Percentiles rank a stretch among this genome's conserved stretches.
Evolutionary conservation across 2,797 vertebrate species (phyloP).

Genomic region (Xenentodon cancila): DNA sequence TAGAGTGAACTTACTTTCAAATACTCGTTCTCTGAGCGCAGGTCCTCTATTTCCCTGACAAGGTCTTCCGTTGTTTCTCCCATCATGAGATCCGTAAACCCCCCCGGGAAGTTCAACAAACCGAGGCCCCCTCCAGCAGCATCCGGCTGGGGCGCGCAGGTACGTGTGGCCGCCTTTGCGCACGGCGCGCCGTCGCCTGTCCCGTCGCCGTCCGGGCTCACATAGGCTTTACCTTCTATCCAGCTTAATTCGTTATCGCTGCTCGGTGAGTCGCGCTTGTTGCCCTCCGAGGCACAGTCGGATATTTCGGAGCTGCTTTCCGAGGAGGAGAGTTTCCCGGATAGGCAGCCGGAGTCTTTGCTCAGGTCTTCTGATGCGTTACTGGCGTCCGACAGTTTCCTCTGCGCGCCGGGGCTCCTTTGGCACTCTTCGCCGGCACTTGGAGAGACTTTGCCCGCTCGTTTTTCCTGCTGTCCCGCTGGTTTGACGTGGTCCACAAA

Average conservation of each 20-base stretch:
- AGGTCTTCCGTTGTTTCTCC: constrained; percentile 83
- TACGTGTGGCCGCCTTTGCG: constrained; percentile 35
- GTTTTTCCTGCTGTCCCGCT: constrained; percentile 56
- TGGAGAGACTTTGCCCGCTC: constrained; percentile 55
- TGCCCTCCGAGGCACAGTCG: constrained; percentile 79
- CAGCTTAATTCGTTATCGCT: constrained; percentile 78
- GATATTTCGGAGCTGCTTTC: constrained; percentile 90
- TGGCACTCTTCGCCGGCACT: constrained; percentile 40
- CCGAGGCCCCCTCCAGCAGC: constrained; percentile 72
- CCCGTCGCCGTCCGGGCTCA: constrained; percentile 35
- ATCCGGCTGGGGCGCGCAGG: constrained; percentile 48
- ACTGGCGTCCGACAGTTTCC: constrained; percentile 77
- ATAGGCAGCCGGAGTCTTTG: constrained; percentile 77
- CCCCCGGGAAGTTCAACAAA: constrained; percentile 81
- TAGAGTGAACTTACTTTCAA: constrained; percentile 86
- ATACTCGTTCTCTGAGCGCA: constrained; percentile 98
- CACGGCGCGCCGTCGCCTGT: constrained; percentile 30
- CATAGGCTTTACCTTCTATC: constrained; percentile 57
- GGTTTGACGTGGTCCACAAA: constrained; percentile 68
- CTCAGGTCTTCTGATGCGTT: constrained; percentile 76
- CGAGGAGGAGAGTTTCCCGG: constrained; percentile 80
- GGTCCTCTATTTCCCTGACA: constrained; percentile 90
- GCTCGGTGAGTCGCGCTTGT: constrained; percentile 81
- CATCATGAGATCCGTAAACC: constrained; percentile 87
- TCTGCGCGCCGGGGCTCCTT: constrained; percentile 67